These are phyloP conservation scores for Armadillidium nasatum DNA, from an alignment of 1,140 invertebrate genomes.

Conservation along the genomic window DNA sequence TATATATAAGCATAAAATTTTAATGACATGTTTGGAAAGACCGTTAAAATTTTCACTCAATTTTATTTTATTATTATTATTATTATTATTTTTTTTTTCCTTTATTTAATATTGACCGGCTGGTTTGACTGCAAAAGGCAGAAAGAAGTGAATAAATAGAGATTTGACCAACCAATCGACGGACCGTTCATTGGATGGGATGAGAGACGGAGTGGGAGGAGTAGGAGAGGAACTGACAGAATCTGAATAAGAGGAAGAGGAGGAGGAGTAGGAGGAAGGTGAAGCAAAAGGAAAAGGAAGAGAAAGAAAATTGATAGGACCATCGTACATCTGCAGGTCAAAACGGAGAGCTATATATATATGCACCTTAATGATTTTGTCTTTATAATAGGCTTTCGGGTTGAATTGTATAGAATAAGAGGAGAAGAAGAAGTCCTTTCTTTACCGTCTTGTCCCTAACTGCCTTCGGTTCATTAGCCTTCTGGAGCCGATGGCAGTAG, in stretches of 20 bases:
- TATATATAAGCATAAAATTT: background rate
- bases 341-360: background rate
- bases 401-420: background rate
- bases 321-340: background rate
- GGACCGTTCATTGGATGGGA: too few relatives aligned
- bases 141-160: too few relatives aligned
- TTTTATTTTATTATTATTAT: background rate
- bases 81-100: background rate
- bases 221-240: too few relatives aligned
- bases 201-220: too few relatives aligned
- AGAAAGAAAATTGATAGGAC: too few relatives aligned
- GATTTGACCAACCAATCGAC: too few relatives aligned
- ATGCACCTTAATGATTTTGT: background rate
- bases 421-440: background rate
- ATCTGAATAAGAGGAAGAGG: too few relatives aligned
- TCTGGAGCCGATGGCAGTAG: background rate
- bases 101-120: background rate
- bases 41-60: slow-evolving; percentile 5
- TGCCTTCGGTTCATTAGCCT: slow-evolving; percentile 2
- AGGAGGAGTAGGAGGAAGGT: too few relatives aligned
- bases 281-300: too few relatives aligned
- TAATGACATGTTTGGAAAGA: background rate
- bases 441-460: background rate
- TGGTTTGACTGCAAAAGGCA: background rate
- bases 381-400: background rate